These are phyloP conservation scores for Berghia stephanieae DNA, from an alignment of 1,140 invertebrate species.

Conservation along the genomic window DNA sequence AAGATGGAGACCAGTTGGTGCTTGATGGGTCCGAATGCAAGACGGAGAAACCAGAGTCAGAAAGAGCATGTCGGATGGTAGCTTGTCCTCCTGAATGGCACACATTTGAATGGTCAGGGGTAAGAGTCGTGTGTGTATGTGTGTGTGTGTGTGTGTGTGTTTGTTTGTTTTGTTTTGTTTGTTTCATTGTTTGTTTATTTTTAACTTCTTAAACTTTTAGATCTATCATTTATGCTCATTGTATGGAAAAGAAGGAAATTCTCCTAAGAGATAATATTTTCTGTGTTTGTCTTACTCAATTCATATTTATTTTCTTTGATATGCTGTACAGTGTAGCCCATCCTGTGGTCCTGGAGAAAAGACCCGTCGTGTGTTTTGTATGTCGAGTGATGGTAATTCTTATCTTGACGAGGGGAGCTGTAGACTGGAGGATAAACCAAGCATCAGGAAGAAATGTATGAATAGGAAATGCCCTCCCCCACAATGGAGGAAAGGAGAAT, in stretches of 20 bases:
- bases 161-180: background rate
- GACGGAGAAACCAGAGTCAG: slow-evolving; percentile 65
- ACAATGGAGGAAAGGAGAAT: slow-evolving; percentile 71
- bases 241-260: no score
- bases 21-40: slow-evolving; percentile 64
- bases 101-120: slow-evolving; percentile 77
- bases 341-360: slow-evolving; percentile 83
- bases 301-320: background rate
- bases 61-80: slow-evolving; percentile 72
- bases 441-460: slow-evolving; percentile 68
- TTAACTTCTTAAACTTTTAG: no score
- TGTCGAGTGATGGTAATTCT: slow-evolving; percentile 44
- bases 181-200: no score
- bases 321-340: slow-evolving; percentile 76
- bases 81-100: slow-evolving; percentile 77
- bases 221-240: no score
- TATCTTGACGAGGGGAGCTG: slow-evolving; percentile 65
- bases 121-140: slow-evolving; percentile 57
- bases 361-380: slow-evolving; percentile 74
- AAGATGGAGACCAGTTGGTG: slow-evolving; percentile 42
- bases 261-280: no score
- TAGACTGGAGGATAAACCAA: slow-evolving; percentile 67
- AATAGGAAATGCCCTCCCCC: slow-evolving; percentile 71
- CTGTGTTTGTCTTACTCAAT: background rate
- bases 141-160: background rate